phyloP scores from a whole-genome alignment of 1,140 invertebrate species.

The Palaemon carinicauda region DNA sequence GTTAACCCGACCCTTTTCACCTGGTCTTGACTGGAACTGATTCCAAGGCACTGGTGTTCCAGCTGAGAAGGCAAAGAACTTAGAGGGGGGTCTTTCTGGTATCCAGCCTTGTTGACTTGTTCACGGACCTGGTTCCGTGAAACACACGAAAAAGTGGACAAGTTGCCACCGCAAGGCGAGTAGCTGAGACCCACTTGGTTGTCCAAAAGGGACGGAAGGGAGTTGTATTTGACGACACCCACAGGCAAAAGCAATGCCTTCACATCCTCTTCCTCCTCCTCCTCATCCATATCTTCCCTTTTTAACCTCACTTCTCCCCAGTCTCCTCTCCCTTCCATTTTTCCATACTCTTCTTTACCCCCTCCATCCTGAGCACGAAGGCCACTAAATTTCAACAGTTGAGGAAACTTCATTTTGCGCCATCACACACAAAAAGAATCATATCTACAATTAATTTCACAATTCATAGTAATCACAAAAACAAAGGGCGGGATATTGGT shows the following conservation, averaged over 20 bases:
- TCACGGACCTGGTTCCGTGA: not conserved
- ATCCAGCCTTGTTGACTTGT: not conserved
- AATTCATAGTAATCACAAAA: too few species aligned
- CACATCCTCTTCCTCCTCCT: not conserved
- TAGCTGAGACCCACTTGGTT: not conserved
- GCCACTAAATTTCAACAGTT: not conserved
- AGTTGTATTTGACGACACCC: constrained; percentile 20
- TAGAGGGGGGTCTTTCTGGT: not conserved
- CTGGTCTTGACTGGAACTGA: too few species aligned
- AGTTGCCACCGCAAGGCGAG: not conserved
- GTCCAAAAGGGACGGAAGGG: constrained; percentile 33
- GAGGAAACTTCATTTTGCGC: too few species aligned
- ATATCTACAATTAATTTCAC: too few species aligned
- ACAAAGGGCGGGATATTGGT: too few species aligned
- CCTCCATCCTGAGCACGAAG: not conserved
- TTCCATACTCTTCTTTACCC: not conserved
- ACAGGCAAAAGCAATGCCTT: too few species aligned
- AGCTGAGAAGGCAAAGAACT: not conserved
- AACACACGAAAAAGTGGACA: not conserved
- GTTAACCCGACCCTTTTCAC: too few species aligned
- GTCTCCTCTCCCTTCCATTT: not conserved
- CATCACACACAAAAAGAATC: too few species aligned
- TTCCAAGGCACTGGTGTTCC: too few species aligned
- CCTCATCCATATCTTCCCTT: not conserved
- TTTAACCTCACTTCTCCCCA: not conserved